Evolutionary conservation across 1,140 invertebrate species (phyloP), one percentile per base, ranked within the genome.

Genomic region (Holcopasites calliopsidis): DNA sequence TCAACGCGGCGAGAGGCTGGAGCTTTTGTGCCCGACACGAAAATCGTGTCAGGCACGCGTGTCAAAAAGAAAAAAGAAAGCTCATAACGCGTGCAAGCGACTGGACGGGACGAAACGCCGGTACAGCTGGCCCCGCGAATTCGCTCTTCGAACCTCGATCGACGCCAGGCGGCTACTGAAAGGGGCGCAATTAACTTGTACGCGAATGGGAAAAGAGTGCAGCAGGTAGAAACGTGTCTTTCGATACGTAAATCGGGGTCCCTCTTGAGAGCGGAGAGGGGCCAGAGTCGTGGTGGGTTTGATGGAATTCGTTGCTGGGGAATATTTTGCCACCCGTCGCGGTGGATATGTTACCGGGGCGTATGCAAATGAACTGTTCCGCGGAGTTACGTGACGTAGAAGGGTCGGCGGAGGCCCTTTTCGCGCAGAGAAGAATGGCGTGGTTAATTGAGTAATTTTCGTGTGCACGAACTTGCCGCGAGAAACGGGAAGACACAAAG

Each of bases 31-130:
- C 6, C 47, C 47, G 61, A 26, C n/a, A n/a, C n/a, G 38, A 8
- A 49, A 64, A 66, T 66, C 60, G 31, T 42, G 71, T 66, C 73
- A 33, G 42, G 10, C 40, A 38, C 42, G 35, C 65, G 26, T 69
- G 65, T n/a, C n/a, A n/a, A n/a, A n/a, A n/a, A n/a, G n/a, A n/a
- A n/a, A n/a, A n/a, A n/a, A 75, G 69, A 69, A 69, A 69, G 54
- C 66, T 75, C 73, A 75, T 75, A 40, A 75, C 69, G 33, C 69
- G 60, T 69, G 73, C 50, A 69, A 69, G 69, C 64, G 73, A 75
- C 31, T 4, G 7, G 28, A 21, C 5, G 33, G 38, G 5, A n/a
- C 4, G 54, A n/a, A 66, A 66, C 23, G 31, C 42, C 49, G 71
- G 3, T 8, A 8, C 21, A 21, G 21, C 50, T 18, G 16, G 21